These are phyloP conservation scores for Colletes collaris DNA, from an alignment of 2,888 invertebrate species.

Conservation along the genomic window DNA sequence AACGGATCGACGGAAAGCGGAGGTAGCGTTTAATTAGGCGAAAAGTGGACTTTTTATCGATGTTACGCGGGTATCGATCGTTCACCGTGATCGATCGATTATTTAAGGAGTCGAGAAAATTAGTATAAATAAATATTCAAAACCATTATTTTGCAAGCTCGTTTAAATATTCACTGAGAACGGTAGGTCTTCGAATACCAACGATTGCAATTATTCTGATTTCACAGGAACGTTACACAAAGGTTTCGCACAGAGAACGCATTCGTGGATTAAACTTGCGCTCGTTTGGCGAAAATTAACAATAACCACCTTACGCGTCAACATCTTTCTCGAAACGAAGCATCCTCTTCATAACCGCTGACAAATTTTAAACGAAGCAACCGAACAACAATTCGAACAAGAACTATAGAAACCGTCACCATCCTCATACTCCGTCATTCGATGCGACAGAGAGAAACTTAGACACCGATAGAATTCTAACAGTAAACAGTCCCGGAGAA, in stretches of 20 bases:
- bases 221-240: neutral
- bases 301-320: conserved; percentile 52
- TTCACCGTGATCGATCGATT: neutral
- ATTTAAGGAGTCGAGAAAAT: conserved; percentile 8
- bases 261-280: conserved; percentile 49
- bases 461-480: neutral
- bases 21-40: conserved; percentile 4
- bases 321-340: conserved; percentile 49
- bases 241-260: conserved; percentile 20
- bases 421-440: conserved; percentile 26
- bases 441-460: conserved; percentile 23
- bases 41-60: conserved; percentile 2
- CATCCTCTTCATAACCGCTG: conserved; percentile 25
- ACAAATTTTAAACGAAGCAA: conserved; percentile 7
- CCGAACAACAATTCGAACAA: too few species aligned
- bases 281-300: conserved; percentile 21
- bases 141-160: conserved; percentile 9
- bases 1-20: conserved; percentile 9
- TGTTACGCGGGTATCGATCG: conserved; percentile 4
- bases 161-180: neutral
- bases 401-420: neutral
- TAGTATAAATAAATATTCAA: conserved; percentile 6
- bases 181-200: neutral
- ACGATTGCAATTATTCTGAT: conserved; percentile 15
- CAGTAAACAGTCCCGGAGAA: neutral